phyloP scores from a whole-genome alignment of 2,113 vertebrate genomes.

The Mirza zaza region DNA sequence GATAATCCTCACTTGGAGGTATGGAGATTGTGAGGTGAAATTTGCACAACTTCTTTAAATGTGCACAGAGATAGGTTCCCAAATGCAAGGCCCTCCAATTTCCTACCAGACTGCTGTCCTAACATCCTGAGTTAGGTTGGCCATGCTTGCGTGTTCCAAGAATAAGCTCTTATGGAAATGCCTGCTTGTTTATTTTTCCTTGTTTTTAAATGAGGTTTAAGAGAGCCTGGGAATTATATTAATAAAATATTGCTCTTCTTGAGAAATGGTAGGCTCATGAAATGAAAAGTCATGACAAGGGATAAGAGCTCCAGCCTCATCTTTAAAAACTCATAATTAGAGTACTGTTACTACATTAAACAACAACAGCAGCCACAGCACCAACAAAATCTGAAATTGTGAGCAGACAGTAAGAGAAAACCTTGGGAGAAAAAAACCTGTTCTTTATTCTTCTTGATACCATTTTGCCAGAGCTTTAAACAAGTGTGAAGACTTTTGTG shows the following conservation, averaged over 20 bases:
- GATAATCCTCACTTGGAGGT: not conserved
- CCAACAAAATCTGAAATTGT: not conserved
- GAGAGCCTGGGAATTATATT: not conserved
- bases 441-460: slow-evolving; percentile 76
- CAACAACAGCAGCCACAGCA: not conserved
- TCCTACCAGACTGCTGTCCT: not conserved
- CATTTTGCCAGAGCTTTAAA: slow-evolving; percentile 79
- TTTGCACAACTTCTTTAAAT: not conserved
- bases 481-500: slow-evolving; percentile 78
- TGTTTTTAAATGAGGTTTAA: slow-evolving; percentile 24
- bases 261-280: slow-evolving; percentile 11
- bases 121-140: not conserved
- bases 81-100: not conserved
- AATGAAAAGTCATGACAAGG: not conserved
- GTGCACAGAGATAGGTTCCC: not conserved
- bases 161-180: not conserved
- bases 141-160: not conserved
- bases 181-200: not conserved
- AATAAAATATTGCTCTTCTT: not conserved
- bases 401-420: slow-evolving; percentile 63
- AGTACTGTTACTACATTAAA: not conserved
- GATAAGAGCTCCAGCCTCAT: not conserved
- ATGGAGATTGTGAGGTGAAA: not conserved
- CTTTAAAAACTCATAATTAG: not conserved
- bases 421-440: slow-evolving; percentile 68